Base-by-base conservation (phyloP, 2,888 invertebrate genomes). In the Diloba caeruleocephala region DNA sequence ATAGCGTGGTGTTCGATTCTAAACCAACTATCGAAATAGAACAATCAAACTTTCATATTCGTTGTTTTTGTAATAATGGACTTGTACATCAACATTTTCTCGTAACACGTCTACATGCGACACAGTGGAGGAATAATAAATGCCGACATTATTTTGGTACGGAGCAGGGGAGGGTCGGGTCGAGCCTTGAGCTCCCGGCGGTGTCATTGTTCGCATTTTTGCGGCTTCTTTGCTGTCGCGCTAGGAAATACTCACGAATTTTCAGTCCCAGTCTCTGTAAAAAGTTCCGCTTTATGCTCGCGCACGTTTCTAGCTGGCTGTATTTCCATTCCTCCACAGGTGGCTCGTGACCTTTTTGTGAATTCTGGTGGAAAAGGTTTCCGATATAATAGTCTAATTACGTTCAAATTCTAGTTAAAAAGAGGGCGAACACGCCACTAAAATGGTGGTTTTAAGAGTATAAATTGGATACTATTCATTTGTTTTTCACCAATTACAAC, bases 241-340 rank as follows among this genome's bases (percentile, higher is more conserved):
- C 62, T 62, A 75, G 81, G 77, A 82, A 84, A 84, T 84, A 72
- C 76, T 80, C 78, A 74, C 74, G 78, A 81, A 84, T 81, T 82
- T 82, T 81, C 74, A 76, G 78, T 80, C 74, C 74, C 77, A 74
- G 74, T 68, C 66, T 74, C 73, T 68, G 76, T 83, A 79, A 83
- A 86, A 85, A 82, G 85, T 82, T 78, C 76, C 77, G 78, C 82
- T 83, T 85, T 85, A 80, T 84, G 76, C 75, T 70, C 65, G 62
- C 75, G 72, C 71, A 78, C 78, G 77, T 78, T 77, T 71, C 63
- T 66, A 79, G 77, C 77, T 58, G 73, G 70, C 76, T 79, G 74
- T 74, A 75, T 76, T 76, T 74, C 71, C 78, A 77, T 79, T 76
- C 73, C 55, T 73, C 85, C 73, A 87, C 87, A 87, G 87, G 87